These are phyloP conservation scores for Channallabes apus DNA, from an alignment of 2,797 vertebrate genomes.

Conservation along the genomic window DNA sequence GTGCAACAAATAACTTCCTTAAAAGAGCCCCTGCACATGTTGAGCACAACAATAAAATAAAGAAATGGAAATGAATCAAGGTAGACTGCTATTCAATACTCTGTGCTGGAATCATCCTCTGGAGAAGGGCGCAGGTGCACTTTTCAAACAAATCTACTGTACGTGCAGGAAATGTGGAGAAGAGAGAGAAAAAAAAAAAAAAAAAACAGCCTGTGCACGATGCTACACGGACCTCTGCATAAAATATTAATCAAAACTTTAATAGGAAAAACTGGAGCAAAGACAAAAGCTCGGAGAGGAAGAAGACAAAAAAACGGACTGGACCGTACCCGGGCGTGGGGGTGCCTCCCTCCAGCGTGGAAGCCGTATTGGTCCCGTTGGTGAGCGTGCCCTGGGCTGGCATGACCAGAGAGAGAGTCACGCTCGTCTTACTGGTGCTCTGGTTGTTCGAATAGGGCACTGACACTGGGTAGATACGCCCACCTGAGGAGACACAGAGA, in stretches of 20 bases:
- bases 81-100: neutral
- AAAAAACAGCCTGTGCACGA: neutral
- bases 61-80: no score
- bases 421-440: constrained; percentile 97
- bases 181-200: neutral
- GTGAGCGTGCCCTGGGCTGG: constrained; percentile 93
- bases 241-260: constrained; percentile 19
- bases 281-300: neutral
- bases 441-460: constrained; percentile 93
- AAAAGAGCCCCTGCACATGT: neutral
- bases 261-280: neutral
- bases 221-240: neutral
- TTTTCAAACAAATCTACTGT: neutral
- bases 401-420: constrained; percentile 97
- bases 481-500: constrained; percentile 71
- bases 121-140: neutral
- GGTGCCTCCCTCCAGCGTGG: constrained; percentile 90
- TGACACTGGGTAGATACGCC: constrained; percentile 92
- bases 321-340: constrained; percentile 81
- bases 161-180: no score
- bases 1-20: neutral
- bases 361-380: constrained; percentile 91
- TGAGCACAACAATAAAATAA: neutral
- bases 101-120: neutral
- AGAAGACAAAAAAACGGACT: neutral